Base-by-base conservation (phyloP, 1,140 invertebrate genomes). In the Anoplophora glabripennis region DNA sequence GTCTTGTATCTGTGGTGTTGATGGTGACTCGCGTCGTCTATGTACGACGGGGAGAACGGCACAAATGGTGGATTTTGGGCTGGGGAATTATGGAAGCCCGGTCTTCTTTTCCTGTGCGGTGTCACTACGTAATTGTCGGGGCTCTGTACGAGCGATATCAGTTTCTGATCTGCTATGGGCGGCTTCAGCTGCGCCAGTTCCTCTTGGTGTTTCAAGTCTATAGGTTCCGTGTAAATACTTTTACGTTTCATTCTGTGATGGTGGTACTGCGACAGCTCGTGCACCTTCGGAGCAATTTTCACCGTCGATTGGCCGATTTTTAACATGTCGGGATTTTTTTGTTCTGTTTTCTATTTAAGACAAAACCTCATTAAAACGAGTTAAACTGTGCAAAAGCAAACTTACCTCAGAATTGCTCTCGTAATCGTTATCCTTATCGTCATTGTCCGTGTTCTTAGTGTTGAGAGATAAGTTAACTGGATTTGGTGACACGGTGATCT, bases 1-100 rank as follows among this genome's bases (percentile, higher is more conserved):
- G 59, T 74, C 59, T 74, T 75, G 45, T 70, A 75, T 57, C 71
- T 61, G 57, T 71, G 75, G 63, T 45, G 75, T 59, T 59, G 75
- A 67, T 60, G 77, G 64, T 66, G 79, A 57, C 45, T 71, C 12
- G 80, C 74, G 64, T 88, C 86, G 69, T 88, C 86, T 47, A 88
- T 75, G 64, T 87, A 85, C 61, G 83, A 86, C 14, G 85, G 85
- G 36, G 83, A 82, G 51, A 89, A 90, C 18, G 89, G 88, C 40
- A 90, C 89, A 69, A 92, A 92, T 10, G 89, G 88, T 46, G 89
- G 87, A 76, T 92, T 92, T 70, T 92, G 89, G 44, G 88, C 86
- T 7, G 89, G 89, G 7, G 89, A 86, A 68, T 91, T 92, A 66
- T 91, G 88, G 71, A 92, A 92, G 18, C 90, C 89, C 1, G 89